These are phyloP conservation scores for Oreotragus oreotragus DNA, from an alignment of 2,113 vertebrate genomes.

Conservation along the genomic window DNA sequence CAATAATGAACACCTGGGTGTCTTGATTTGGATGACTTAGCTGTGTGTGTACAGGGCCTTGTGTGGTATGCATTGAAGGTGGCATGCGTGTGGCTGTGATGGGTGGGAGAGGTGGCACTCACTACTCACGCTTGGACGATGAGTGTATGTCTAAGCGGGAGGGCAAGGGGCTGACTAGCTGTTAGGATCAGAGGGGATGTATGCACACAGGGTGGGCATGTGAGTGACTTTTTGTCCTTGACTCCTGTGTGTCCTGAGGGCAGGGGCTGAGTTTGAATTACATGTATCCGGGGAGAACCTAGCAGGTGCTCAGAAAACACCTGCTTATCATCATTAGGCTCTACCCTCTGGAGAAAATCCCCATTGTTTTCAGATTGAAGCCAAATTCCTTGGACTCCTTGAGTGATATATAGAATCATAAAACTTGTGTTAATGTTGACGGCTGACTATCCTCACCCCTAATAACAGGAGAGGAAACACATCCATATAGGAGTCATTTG, in stretches of 20 bases:
- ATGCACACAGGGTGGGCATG: not conserved
- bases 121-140: accelerated
- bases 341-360: not conserved
- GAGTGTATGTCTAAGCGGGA: not conserved
- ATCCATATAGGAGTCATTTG: not conserved
- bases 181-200: not conserved
- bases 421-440: not conserved
- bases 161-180: not conserved
- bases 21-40: not conserved
- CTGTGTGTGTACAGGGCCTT: not conserved
- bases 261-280: not conserved
- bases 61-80: not conserved
- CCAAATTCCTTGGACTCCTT: not conserved
- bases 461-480: not conserved
- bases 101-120: no score
- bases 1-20: no score
- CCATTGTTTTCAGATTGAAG: not conserved
- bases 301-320: not conserved
- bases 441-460: not conserved
- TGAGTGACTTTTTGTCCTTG: not conserved
- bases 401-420: not conserved
- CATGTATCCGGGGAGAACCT: not conserved
- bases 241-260: not conserved
- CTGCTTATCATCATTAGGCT: not conserved
- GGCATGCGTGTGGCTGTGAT: not conserved